Evolutionary conservation across 2,888 invertebrate species (phyloP).

Genomic region (Leucozona laternaria): DNA sequence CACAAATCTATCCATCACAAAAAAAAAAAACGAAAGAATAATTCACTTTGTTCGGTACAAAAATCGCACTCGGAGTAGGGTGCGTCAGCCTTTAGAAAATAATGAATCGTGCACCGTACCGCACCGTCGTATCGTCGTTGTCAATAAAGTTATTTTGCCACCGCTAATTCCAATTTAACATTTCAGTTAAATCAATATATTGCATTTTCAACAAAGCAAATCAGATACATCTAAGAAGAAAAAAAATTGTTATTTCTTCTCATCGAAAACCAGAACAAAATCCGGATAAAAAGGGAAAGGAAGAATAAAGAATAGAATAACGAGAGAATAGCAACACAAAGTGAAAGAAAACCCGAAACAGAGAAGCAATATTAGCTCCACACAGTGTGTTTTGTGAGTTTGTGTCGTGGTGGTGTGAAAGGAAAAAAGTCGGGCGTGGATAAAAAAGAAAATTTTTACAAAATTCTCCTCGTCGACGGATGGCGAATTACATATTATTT

Average conservation of each 20-base stretch:
- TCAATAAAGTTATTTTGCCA: slow-evolving; percentile 40
- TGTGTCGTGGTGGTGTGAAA: slow-evolving; percentile 63
- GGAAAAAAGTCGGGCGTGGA: slow-evolving; percentile 76
- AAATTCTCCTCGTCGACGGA: slow-evolving; percentile 40
- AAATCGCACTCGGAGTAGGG: slow-evolving; percentile 68
- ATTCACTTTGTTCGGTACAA: slow-evolving; percentile 67
- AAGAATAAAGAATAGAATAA: slow-evolving; percentile 41
- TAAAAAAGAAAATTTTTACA: slow-evolving; percentile 63
- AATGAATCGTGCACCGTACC: slow-evolving; percentile 45
- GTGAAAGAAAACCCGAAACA: slow-evolving; percentile 34
- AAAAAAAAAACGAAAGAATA: slow-evolving; percentile 39
- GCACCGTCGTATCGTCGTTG: slow-evolving; percentile 17
- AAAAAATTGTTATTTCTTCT: slow-evolving; percentile 21
- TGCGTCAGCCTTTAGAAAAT: slow-evolving; percentile 72
- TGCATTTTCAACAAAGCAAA: slow-evolving; percentile 19
- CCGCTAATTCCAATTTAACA: slow-evolving; percentile 17
- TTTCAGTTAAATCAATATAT: background rate
- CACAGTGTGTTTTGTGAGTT: slow-evolving; percentile 66
- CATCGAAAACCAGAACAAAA: slow-evolving; percentile 43
- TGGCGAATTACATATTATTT: slow-evolving; percentile 27
- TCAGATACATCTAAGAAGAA: slow-evolving; percentile 16
- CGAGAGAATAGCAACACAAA: slow-evolving; percentile 55
- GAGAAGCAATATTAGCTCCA: slow-evolving; percentile 64
- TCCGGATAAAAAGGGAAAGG: slow-evolving; percentile 31
- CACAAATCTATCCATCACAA: slow-evolving; percentile 12